Evolutionary conservation across 1,140 invertebrate genomes (phyloP), one percentile per base, ranked within the genome.

Genomic region (Mizuhopecten yessoensis): DNA sequence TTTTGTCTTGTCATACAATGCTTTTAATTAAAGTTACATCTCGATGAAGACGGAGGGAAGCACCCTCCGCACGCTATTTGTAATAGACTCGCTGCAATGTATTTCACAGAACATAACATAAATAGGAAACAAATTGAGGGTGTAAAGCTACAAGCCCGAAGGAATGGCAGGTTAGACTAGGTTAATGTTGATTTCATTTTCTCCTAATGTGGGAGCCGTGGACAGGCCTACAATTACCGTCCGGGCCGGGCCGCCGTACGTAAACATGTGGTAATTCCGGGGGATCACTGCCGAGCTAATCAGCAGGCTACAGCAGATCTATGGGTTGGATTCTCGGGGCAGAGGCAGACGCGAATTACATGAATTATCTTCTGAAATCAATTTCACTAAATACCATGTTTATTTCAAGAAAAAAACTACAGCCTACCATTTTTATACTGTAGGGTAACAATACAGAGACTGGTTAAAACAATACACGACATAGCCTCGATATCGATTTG

Each of bases 21-120:
- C 57, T 75, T 75, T 75, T 75, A 75, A 75, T 75, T 75, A 75
- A 75, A 75, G 57, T 75, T 75, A 75, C 57, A 75, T 75, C 57
- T 29, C 57, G 57, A 75, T 75, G 57, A 75, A 75, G 57, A 75
- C 57, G 57, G 29, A 75, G 57, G 57, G 57, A 75, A 75, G 57
- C n/a, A 75, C 57, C 57, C 57, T 75, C 57, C 57, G 57, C 57
- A 75, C 57, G 57, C 57, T 75, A 75, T 75, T 75, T 75, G 57
- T 75, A 75, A 75, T 75, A 75, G 57, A 75, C 57, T 75, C 23
- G 57, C 57, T n/a, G 57, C 57, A 75, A 75, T 75, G 57, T 75
- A 75, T 75, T 75, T 75, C 57, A 75, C 57, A 75, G 57, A 75
- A 75, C 57, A 75, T 75, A 75, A 75, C 57, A 75, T 75, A 75